Evolutionary conservation across 53 echinoderm and acorn worm genomes (phyloP), one percentile per base, ranked within the genome.

Genomic region (Arbacia lixula): DNA sequence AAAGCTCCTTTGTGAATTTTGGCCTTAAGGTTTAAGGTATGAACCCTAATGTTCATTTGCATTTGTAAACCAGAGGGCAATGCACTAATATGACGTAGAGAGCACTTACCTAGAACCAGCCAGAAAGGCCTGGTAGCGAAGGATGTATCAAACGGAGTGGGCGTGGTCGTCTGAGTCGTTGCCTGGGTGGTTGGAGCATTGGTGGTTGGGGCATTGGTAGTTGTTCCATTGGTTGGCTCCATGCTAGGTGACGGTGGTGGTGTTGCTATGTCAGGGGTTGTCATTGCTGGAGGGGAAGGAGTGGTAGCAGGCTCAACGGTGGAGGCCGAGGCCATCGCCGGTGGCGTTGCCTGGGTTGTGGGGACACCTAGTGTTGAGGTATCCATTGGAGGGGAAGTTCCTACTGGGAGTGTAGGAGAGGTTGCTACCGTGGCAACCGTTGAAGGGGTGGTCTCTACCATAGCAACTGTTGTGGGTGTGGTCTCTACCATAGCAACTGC

Each of bases 111-210:
- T 61, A 89, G 51, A 19, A 51, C 73, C 2, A 95, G 73, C 95
- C 95, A 92, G 65, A 36, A 92, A 12, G 90, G 85, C 51, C 52
- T 89, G 28, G 95, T 92, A 20, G 90, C 67, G 86, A 90, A 91
- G 41, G 94, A 94, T 65, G 40, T 69, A 66, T 94, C 94, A 64
- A 90, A 66, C 3, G 82, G 55, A 55, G 85, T 77, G 63, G 84
- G 42, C 51, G 77, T 58, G 57, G 14, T 77, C 33, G 60, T 58
- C 41, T 58, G 60, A 11, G 40, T 58, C 4, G 77, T 77, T 36
- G 20, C 27, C 10, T 57, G 3, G 12, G 22, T 36, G 12, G 75
- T 75, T 32, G 75, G 22, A n/a, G 35, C 36, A 55, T 33, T 53
- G 55, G 75, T 54, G 6, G 30, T 25, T 2, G 19, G 34, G 14